phyloP scores from a whole-genome alignment of 2,113 vertebrate species.

The Brachypteracias leptosomus region DNA sequence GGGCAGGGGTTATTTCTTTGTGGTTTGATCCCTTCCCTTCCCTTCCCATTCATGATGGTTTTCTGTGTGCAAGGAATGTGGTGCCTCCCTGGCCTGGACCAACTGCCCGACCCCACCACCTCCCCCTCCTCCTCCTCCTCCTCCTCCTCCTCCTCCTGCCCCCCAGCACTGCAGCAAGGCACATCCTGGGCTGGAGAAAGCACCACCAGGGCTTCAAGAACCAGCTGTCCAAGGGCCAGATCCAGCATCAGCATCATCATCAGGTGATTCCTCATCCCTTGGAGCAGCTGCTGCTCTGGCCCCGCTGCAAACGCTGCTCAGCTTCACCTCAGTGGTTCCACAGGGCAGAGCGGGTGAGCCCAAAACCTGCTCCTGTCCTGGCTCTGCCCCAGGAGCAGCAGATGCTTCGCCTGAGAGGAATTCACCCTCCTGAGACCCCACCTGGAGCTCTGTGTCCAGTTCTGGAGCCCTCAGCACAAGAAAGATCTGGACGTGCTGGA shows the following conservation, averaged over 20 bases:
- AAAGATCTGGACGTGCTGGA: too few relatives aligned
- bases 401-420: fast-evolving
- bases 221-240: background rate
- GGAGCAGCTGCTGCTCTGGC: fast-evolving
- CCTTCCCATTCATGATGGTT: background rate
- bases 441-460: too few relatives aligned
- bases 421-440: too few relatives aligned
- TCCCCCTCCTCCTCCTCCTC: background rate
- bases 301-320: background rate
- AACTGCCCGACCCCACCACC: background rate
- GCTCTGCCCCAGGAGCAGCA: background rate
- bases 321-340: background rate
- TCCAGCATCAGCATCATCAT: fast-evolving
- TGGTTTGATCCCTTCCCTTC: background rate
- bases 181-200: background rate
- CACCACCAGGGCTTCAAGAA: background rate
- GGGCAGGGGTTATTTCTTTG: background rate
- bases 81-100: background rate
- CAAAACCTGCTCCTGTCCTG: background rate
- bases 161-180: background rate
- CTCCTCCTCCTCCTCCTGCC: background rate
- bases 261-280: fast-evolving
- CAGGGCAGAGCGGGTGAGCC: background rate
- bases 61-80: background rate
- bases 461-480: too few relatives aligned